These are phyloP conservation scores for Hipposideros armiger DNA, from an alignment of 2,113 vertebrate species.

Conservation along the genomic window DNA sequence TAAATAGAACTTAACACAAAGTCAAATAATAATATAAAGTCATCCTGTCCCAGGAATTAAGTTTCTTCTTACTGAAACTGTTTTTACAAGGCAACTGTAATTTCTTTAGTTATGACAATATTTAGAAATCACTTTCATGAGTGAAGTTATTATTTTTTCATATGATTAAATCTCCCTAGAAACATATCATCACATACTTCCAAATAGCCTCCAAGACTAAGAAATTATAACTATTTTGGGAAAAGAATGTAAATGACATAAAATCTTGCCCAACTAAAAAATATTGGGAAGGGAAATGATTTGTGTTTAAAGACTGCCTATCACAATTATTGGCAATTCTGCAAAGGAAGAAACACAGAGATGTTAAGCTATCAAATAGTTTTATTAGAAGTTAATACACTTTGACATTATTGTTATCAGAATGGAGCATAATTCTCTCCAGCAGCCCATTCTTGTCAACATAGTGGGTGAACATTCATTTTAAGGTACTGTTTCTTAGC, in stretches of 20 bases:
- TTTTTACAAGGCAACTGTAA: neutral
- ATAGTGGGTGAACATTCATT: neutral
- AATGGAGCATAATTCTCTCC: neutral
- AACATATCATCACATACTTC: conserved; percentile 28
- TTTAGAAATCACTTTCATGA: conserved; percentile 45
- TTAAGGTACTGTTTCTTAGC: neutral
- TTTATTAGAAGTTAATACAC: conserved; percentile 51
- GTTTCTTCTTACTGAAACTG: conserved; percentile 39
- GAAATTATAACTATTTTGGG: conserved; percentile 54
- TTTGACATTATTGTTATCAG: conserved; percentile 52
- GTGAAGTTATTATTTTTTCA: conserved; percentile 18
- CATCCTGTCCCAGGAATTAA: neutral
- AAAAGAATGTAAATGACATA: neutral
- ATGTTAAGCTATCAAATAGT: conserved; percentile 32
- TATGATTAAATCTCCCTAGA: conserved; percentile 51
- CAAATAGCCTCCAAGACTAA: conserved; percentile 47
- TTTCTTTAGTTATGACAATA: conserved; percentile 72
- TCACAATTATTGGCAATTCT: conserved; percentile 25
- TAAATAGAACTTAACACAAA: conserved; percentile 36
- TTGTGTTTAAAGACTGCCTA: conserved; percentile 50
- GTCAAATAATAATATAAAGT: conserved; percentile 45
- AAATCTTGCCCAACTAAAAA: conserved; percentile 51
- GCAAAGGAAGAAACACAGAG: neutral
- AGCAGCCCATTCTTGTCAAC: conserved; percentile 4
- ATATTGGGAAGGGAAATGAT: neutral